These are phyloP conservation scores for Osmoderma eremita DNA, from an alignment of 2,888 invertebrate species.

Conservation along the genomic window DNA sequence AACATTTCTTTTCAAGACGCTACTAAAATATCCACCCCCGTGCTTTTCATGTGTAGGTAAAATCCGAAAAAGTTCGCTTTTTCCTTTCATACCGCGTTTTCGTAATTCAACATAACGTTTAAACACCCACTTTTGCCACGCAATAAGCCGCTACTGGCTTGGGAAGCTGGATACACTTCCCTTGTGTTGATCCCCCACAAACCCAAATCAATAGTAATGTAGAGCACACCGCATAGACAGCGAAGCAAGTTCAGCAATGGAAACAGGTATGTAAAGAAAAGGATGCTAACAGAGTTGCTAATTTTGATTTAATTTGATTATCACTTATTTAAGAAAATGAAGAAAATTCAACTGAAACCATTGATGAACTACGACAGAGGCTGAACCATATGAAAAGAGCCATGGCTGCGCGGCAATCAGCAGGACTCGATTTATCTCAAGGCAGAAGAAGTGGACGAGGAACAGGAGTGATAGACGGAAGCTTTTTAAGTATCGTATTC, in stretches of 20 bases:
- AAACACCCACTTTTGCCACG: no score
- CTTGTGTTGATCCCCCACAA: constrained; percentile 3
- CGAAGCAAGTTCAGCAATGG: constrained; percentile 21
- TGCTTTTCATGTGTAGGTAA: no score
- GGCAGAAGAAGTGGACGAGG: constrained; percentile 56
- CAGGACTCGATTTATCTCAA: constrained; percentile 64
- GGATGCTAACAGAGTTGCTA: neutral
- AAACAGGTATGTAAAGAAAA: constrained; percentile 29
- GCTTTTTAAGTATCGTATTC: constrained; percentile 85
- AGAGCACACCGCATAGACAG: neutral
- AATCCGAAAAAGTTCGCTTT: no score
- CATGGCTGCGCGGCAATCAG: constrained; percentile 78
- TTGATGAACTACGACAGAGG: constrained; percentile 82
- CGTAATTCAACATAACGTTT: no score
- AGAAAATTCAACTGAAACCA: constrained; percentile 69
- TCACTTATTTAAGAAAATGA: constrained; percentile 5
- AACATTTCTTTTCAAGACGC: neutral
- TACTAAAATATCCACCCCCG: no score
- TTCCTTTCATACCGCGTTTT: no score
- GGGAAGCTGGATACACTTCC: constrained; percentile 4
- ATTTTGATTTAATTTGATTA: neutral
- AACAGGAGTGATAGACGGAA: constrained; percentile 80
- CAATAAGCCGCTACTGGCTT: neutral
- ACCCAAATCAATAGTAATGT: constrained; percentile 35
- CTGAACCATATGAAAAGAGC: constrained; percentile 82